phyloP scores from a whole-genome alignment of 2,113 vertebrate species.

The Antechinus flavipes region DNA sequence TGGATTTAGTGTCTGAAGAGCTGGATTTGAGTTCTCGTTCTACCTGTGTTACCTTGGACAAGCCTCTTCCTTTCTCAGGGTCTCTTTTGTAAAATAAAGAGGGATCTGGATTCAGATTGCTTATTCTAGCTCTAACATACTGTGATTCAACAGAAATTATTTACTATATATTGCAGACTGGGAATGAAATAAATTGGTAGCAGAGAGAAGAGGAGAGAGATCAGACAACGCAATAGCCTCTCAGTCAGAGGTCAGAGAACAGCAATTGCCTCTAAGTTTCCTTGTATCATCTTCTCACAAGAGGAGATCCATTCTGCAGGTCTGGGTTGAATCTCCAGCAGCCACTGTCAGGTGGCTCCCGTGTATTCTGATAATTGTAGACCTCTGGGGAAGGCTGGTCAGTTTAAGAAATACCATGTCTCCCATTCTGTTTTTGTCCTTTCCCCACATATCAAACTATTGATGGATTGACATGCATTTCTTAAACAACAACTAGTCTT shows the following conservation, averaged over 20 bases:
- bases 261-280: too few relatives aligned
- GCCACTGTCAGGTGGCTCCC: too few relatives aligned
- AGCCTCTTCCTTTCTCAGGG: neutral
- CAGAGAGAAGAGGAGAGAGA: too few relatives aligned
- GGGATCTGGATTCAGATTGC: neutral
- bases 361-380: neutral
- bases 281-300: too few relatives aligned
- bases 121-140: neutral
- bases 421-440: neutral
- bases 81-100: neutral
- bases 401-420: neutral
- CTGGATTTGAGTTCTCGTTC: constrained; percentile 8
- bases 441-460: neutral
- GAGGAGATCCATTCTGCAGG: too few relatives aligned
- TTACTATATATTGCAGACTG: too few relatives aligned
- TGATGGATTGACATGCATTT: neutral
- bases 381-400: neutral
- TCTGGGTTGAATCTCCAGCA: too few relatives aligned
- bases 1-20: neutral
- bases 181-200: too few relatives aligned
- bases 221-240: too few relatives aligned
- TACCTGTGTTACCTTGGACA: neutral
- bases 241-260: too few relatives aligned
- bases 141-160: neutral
- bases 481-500: neutral